phyloP scores from a whole-genome alignment of 2,888 invertebrate genomes.

The Phalangium opilio region DNA sequence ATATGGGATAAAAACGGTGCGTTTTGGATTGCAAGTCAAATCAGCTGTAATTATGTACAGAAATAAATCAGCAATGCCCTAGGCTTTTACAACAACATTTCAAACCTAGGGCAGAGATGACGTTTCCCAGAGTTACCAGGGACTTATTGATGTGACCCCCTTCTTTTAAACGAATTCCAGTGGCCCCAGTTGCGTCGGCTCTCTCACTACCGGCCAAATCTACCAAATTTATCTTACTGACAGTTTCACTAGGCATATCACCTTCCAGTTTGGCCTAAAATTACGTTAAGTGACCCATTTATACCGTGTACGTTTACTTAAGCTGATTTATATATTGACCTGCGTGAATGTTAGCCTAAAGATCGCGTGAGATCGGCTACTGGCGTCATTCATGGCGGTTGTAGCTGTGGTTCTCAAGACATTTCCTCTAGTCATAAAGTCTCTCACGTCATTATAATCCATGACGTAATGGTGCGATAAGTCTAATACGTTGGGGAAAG shows the following conservation, averaged over 20 bases:
- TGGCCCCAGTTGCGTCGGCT: slow-evolving; percentile 76
- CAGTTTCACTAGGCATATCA: slow-evolving; percentile 76
- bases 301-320: too few species aligned
- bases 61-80: too few species aligned
- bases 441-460: slow-evolving; percentile 72
- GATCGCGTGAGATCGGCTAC: slow-evolving; percentile 78
- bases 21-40: not conserved
- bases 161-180: slow-evolving; percentile 74
- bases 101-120: slow-evolving; percentile 63
- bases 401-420: slow-evolving; percentile 60
- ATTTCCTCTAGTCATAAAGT: slow-evolving; percentile 46
- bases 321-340: slow-evolving; percentile 39
- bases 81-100: too few species aligned
- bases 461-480: slow-evolving; percentile 69
- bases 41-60: not conserved
- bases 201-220: slow-evolving; percentile 79
- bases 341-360: slow-evolving; percentile 80
- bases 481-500: slow-evolving; percentile 35
- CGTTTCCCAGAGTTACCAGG: slow-evolving; percentile 68
- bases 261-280: slow-evolving; percentile 38
- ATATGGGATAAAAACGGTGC: slow-evolving; percentile 55
- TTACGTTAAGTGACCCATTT: too few species aligned
- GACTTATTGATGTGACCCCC: slow-evolving; percentile 84
- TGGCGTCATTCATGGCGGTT: slow-evolving; percentile 83
- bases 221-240: slow-evolving; percentile 74